Conservation (phyloP, 2,113 vertebrate genomes). For the Labeo rohita region DNA sequence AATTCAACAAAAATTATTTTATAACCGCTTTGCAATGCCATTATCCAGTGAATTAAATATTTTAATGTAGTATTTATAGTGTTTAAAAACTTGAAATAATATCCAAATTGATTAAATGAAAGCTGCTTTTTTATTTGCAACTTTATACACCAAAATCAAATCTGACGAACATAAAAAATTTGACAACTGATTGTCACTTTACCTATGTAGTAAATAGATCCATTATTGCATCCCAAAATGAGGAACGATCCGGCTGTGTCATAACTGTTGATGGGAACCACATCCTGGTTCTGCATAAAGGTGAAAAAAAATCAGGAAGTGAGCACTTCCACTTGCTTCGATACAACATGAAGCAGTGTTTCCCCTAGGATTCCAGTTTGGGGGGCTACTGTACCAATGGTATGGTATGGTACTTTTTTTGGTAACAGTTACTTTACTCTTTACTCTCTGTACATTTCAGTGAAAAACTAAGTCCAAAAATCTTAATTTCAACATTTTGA, state of each 20-base stretch:
- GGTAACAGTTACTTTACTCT: too few species aligned
- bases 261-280: slow-evolving; percentile 92
- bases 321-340: not conserved
- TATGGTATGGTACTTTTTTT: too few species aligned
- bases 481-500: too few species aligned
- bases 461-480: too few species aligned
- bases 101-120: too few species aligned
- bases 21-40: not conserved
- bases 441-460: too few species aligned
- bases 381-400: too few species aligned
- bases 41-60: not conserved
- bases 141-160: not conserved
- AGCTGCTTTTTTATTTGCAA: not conserved
- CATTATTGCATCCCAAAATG: slow-evolving; percentile 90
- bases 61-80: too few species aligned
- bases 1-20: too few species aligned
- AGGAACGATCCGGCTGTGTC: slow-evolving; percentile 91
- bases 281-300: slow-evolving; percentile 85
- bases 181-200: slow-evolving; percentile 6
- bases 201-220: slow-evolving; percentile 94
- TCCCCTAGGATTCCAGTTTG: too few species aligned
- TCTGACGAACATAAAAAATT: not conserved
- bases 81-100: too few species aligned
- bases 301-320: not conserved
- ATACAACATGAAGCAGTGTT: not conserved